A percentile compares a stretch with the other conserved stretches of the same genome.
Conservation (phyloP, 2,113 vertebrate genomes). For the Sorex fumeus region DNA sequence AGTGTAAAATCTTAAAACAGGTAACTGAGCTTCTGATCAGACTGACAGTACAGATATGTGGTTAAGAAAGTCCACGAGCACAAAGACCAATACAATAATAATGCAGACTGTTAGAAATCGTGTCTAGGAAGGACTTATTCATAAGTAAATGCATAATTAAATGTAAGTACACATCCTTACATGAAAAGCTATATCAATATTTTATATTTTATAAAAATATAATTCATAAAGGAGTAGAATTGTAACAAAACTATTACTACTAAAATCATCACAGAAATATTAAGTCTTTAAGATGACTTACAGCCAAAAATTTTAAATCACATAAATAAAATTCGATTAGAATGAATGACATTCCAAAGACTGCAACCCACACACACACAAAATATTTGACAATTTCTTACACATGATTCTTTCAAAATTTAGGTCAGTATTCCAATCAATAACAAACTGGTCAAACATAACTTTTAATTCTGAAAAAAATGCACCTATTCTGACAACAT, state of each 20-base stretch:
- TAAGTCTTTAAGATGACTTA: not conserved
- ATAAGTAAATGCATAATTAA: conserved; percentile 30
- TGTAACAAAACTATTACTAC: conserved; percentile 23
- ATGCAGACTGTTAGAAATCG: not conserved
- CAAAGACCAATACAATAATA: not conserved
- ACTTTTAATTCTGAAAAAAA: conserved; percentile 2
- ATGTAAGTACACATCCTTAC: not conserved
- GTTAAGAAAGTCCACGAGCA: conserved; percentile 9
- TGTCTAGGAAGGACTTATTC: not conserved
- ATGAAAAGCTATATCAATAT: conserved; percentile 21
- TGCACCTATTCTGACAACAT: not conserved
- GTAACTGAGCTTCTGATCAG: not conserved
- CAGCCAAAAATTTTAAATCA: conserved; percentile 48
- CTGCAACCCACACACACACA: not conserved
- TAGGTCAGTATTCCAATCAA: not conserved
- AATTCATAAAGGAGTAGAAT: conserved; percentile 43
- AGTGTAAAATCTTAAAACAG: not conserved
- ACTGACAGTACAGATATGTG: not conserved
- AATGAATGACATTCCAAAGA: conserved; percentile 29
- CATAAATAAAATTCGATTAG: conserved; percentile 8
- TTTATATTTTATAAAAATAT: conserved; percentile 38
- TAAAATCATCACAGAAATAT: conserved; percentile 26
- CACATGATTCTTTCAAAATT: conserved; percentile 5
- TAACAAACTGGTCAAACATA: conserved; percentile 21
- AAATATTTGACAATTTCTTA: conserved; percentile 43